These are phyloP conservation scores for Menidia beryllina DNA, from an alignment of 2,113 vertebrate genomes.

Conservation along the genomic window DNA sequence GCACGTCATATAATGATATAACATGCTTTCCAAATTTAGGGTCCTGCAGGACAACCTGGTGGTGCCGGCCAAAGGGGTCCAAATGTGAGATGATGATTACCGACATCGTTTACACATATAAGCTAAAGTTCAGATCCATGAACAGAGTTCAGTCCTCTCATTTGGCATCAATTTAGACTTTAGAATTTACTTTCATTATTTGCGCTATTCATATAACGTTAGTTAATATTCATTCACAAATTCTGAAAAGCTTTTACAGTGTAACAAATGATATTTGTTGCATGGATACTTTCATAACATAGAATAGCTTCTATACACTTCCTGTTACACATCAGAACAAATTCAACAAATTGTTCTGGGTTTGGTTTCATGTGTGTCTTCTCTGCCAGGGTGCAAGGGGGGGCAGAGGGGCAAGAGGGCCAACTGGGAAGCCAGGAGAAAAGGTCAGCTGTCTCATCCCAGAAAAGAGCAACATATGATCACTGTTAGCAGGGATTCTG, in stretches of 20 bases:
- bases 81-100: slow-evolving; percentile 84
- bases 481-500: neutral
- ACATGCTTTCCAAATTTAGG: slow-evolving; percentile 76
- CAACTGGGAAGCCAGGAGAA: slow-evolving; percentile 95
- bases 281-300: neutral
- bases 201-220: no score
- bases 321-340: neutral
- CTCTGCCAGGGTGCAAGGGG: slow-evolving; percentile 90
- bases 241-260: no score
- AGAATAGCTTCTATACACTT: neutral
- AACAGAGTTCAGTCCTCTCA: no score
- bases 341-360: neutral
- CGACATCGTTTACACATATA: no score
- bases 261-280: neutral
- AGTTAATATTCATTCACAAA: neutral
- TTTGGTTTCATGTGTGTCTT: slow-evolving; percentile 13
- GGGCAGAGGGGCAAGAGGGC: slow-evolving; percentile 90
- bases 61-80: slow-evolving; percentile 91
- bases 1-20: neutral
- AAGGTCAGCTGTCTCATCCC: slow-evolving; percentile 84
- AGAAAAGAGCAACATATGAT: neutral
- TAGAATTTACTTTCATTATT: no score
- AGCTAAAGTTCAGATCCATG: neutral
- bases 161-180: no score
- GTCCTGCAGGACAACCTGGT: slow-evolving; percentile 91